Evolutionary conservation across 2,888 invertebrate species (phyloP), one percentile per base, ranked within the genome.

Genomic region (Nomada fucata): DNA sequence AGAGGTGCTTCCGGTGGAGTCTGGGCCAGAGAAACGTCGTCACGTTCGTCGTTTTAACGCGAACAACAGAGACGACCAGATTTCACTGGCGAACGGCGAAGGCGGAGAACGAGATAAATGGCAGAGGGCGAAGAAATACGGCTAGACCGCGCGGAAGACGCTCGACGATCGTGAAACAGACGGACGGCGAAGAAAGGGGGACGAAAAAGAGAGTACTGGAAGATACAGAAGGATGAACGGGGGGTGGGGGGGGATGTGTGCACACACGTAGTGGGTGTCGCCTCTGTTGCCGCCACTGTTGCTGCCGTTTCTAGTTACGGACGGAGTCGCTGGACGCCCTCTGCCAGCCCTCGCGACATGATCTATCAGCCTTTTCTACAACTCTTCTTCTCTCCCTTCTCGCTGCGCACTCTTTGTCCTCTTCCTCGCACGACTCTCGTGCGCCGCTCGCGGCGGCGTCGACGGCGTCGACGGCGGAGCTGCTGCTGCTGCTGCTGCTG

Each of bases 261-360:
- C 60, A 44, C 64, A 55, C 57, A 67, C 59, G 82, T 65, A 87
- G 91, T 90, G 89, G 90, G 89, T 91, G 91, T 91, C 90, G 89
- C 47, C 47, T 85, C 84, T 77, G 81, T 80, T 82, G 88, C 84
- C 81, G 87, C 79, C 87, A 84, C 76, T 77, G 88, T 81, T 78
- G 87, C 89, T 89, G 90, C 89, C 88, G 90, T 88, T 92, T 87
- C 91, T 92, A 88, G 91, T 92, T 92, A 92, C 91, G 90, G 90
- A 90, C 90, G 86, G 86, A 88, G 87, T 90, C 83, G 90, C 90
- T 78, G 89, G 88, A 90, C 89, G 87, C 86, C 88, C 87, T 86
- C 85, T 85, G 76, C 84, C 83, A 74, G 80, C 86, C 84, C 86
- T 85, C 85, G 67, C 89, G 89, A 90, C 91, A 89, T 87, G 89